Evolutionary conservation across 2,113 vertebrate genomes (phyloP).

Genomic region (Esox niger): DNA sequence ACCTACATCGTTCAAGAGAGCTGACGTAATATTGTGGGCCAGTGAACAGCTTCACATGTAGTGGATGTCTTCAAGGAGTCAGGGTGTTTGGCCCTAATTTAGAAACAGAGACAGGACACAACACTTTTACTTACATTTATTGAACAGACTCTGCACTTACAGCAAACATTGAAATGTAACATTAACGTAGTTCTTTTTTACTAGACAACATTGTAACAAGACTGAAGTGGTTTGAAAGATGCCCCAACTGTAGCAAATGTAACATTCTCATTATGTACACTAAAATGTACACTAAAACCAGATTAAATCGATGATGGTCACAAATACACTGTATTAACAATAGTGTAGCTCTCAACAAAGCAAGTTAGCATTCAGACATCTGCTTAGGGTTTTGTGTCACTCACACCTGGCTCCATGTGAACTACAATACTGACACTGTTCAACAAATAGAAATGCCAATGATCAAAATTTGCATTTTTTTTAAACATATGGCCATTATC

Average conservation of each 20-base stretch:
- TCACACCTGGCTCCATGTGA: too few relatives aligned
- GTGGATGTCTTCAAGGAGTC: not conserved
- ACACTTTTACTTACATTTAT: not conserved
- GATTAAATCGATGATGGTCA: too few relatives aligned
- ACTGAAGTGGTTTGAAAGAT: not conserved
- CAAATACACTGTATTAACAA: too few relatives aligned
- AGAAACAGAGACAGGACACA: not conserved
- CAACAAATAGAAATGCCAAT: too few relatives aligned
- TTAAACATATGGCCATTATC: too few relatives aligned
- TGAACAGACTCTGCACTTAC: not conserved
- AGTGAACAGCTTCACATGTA: too few relatives aligned
- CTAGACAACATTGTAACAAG: not conserved
- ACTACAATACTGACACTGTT: too few relatives aligned
- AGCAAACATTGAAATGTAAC: not conserved
- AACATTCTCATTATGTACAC: not conserved
- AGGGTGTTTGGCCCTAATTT: not conserved
- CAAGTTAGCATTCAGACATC: too few relatives aligned
- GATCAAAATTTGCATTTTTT: too few relatives aligned
- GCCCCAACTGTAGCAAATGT: not conserved
- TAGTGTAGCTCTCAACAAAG: too few relatives aligned
- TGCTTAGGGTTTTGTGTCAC: too few relatives aligned
- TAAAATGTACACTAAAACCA: too few relatives aligned
- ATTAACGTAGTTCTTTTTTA: not conserved
- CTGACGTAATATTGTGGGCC: not conserved
- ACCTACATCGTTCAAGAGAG: slow-evolving; percentile 54